These are phyloP conservation scores for Megalops cyprinoides DNA, from an alignment of 2,797 vertebrate genomes.

Conservation along the genomic window DNA sequence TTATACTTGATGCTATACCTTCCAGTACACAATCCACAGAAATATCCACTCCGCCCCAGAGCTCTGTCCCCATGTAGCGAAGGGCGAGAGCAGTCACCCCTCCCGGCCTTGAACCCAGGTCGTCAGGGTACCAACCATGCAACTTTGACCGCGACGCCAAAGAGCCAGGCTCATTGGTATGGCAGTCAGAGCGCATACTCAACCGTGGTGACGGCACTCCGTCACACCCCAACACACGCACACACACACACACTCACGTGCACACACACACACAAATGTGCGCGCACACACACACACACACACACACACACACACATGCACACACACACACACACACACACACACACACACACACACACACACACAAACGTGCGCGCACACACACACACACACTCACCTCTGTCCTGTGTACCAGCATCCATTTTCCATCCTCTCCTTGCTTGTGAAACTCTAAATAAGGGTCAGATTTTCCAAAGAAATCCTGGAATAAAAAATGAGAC, in stretches of 20 bases:
- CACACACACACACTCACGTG: background rate
- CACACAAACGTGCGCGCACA: background rate
- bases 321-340: background rate
- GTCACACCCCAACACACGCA: background rate
- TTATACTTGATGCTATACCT: no score
- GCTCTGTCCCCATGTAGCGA: no score
- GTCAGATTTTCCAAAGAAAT: constrained; percentile 91
- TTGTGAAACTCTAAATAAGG: constrained; percentile 97
- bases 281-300: background rate
- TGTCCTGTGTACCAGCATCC: constrained; percentile 95
- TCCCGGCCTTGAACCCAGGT: no score
- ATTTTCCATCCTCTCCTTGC: constrained; percentile 90
- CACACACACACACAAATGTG: background rate
- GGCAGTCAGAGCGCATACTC: no score
- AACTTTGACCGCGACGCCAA: no score
- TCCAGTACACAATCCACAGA: no score
- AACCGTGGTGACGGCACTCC: no score
- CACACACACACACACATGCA: background rate
- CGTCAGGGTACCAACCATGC: no score
- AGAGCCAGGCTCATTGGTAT: no score
- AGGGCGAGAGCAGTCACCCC: no score
- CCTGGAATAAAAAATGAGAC: constrained; percentile 9
- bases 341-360: background rate
- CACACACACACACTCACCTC: constrained; percentile 63
- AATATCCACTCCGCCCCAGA: no score